Evolutionary conservation across 2,113 vertebrate species (phyloP).

Genomic region (Sinocyclocheilus rhinocerous): DNA sequence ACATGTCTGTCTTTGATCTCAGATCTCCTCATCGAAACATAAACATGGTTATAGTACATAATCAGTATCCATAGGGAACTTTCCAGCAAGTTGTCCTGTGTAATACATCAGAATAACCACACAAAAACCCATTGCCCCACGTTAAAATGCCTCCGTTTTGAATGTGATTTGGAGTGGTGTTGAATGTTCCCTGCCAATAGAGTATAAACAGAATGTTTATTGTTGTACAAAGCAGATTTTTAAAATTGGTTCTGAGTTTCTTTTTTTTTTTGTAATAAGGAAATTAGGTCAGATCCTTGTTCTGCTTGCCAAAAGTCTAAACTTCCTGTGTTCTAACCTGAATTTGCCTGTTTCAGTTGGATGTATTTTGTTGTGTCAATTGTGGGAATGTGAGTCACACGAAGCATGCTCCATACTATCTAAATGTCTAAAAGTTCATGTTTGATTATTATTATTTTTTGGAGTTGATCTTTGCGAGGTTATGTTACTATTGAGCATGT

Average conservation of each 20-base stretch:
- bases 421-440: background rate
- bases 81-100: background rate
- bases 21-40: slow-evolving; percentile 36
- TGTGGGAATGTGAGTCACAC: background rate
- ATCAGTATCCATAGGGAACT: background rate
- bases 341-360: background rate
- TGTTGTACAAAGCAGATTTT: background rate
- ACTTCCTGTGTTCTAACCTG: background rate
- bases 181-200: background rate
- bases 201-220: background rate
- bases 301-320: slow-evolving; percentile 17
- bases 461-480: slow-evolving; percentile 42
- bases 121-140: background rate
- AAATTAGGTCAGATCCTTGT: slow-evolving; percentile 9
- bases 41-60: background rate
- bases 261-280: background rate
- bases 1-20: background rate
- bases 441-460: background rate
- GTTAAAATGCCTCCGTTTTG: background rate
- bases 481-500: slow-evolving; percentile 30
- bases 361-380: background rate
- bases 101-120: background rate
- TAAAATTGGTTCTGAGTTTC: background rate
- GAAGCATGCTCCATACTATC: slow-evolving; percentile 15
- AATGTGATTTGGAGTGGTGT: background rate